phyloP scores from a whole-genome alignment of 1,140 invertebrate species.

The Conus betulinus region DNA sequence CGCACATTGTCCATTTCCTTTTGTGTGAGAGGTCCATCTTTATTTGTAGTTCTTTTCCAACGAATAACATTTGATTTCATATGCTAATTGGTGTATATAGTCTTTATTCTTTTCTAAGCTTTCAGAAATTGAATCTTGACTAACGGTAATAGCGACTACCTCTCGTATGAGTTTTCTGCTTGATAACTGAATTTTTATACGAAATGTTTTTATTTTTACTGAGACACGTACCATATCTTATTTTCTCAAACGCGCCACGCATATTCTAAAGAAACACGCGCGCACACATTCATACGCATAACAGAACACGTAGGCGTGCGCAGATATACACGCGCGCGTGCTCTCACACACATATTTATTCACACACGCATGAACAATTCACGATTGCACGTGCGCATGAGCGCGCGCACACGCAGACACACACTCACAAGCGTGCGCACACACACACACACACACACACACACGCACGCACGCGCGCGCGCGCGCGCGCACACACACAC shows the following conservation, averaged over 20 bases:
- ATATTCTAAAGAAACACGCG: neutral
- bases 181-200: too few species aligned
- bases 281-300: neutral
- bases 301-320: neutral
- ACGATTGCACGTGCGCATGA: neutral
- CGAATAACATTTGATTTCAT: too few species aligned
- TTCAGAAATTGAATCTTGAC: neutral
- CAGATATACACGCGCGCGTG: neutral
- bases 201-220: too few species aligned
- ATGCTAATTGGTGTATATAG: too few species aligned
- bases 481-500: neutral
- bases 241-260: too few species aligned
- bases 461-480: neutral
- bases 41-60: too few species aligned
- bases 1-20: too few species aligned
- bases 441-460: neutral
- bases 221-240: too few species aligned
- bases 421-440: neutral
- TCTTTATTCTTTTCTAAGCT: too few species aligned
- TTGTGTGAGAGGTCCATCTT: too few species aligned
- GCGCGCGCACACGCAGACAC: neutral
- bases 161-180: too few species aligned
- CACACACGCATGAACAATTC: slow-evolving; percentile 3
- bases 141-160: too few species aligned
- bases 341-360: neutral